phyloP scores from a whole-genome alignment of 2,888 invertebrate genomes.

The Xestoiulus laeticollis region DNA sequence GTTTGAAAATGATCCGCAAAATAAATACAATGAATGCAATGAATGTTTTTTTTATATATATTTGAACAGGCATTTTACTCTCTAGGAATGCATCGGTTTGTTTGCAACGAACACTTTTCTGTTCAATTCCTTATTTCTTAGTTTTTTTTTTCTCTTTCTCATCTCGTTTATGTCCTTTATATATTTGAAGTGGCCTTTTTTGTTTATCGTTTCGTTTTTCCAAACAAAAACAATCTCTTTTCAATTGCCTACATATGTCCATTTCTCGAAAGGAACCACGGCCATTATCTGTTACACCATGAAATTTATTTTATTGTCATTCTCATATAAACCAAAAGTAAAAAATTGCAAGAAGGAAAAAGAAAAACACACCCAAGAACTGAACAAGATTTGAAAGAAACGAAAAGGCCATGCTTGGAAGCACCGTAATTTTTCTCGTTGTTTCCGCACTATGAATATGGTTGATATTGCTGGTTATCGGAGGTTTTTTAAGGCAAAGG shows the following conservation, averaged over 20 bases:
- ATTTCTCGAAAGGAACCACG: neutral
- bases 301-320: constrained; percentile 44
- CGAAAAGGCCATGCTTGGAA: constrained; percentile 33
- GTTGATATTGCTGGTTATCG: constrained; percentile 46
- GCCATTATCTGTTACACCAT: constrained; percentile 1
- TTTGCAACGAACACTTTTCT: neutral
- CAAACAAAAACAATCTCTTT: neutral
- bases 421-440: constrained; percentile 49
- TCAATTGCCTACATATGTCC: constrained; percentile 12
- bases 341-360: neutral
- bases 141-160: neutral
- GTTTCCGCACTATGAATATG: constrained; percentile 50
- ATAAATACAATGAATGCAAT: neutral
- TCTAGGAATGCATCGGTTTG: neutral
- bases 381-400: constrained; percentile 41
- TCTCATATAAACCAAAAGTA: constrained; percentile 17
- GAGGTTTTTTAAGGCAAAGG: constrained; percentile 32
- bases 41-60: neutral
- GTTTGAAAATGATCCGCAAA: neutral
- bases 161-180: neutral
- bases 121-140: neutral
- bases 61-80: neutral
- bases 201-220: constrained; percentile 28
- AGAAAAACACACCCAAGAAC: neutral
- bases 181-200: constrained; percentile 3